Percentiles rank a stretch among this genome's conserved stretches.
phyloP scores from a whole-genome alignment of 2,797 vertebrate genomes.

The Phrynocephalus forsythii region DNA sequence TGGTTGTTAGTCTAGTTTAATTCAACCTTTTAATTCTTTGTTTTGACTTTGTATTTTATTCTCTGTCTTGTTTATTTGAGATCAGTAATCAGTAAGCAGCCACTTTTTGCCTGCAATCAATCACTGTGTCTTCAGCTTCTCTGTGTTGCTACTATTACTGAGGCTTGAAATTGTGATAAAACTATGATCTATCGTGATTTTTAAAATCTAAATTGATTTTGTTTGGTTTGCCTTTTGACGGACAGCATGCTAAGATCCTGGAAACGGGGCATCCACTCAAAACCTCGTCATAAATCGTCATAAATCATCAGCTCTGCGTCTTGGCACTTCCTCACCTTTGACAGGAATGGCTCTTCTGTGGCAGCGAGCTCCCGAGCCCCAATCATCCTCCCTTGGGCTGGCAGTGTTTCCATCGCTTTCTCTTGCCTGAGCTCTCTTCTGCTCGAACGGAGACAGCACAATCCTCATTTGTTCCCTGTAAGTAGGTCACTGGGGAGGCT shows the following conservation, averaged over 20 bases:
- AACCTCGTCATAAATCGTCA: not conserved
- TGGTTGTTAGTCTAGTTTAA: not conserved
- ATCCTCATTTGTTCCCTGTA: conserved; percentile 61
- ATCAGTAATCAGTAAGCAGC: not conserved
- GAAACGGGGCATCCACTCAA: not conserved
- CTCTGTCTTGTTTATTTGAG: not conserved
- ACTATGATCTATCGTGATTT: not conserved
- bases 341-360: not conserved
- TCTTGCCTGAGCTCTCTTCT: conserved; percentile 31
- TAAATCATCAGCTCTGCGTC: not conserved
- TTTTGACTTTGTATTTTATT: not conserved
- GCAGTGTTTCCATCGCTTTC: not conserved
- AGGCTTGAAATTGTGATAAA: not conserved
- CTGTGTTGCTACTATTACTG: not conserved
- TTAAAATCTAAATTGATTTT: not conserved
- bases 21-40: not conserved
- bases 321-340: not conserved
- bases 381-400: not conserved
- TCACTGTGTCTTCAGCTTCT: not conserved
- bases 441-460: conserved; percentile 66
- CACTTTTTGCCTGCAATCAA: not conserved
- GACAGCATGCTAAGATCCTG: not conserved
- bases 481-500: conserved; percentile 57
- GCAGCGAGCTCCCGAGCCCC: not conserved
- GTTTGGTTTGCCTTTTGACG: not conserved